Base-by-base conservation (phyloP, 2,797 vertebrate species). In the Holocentrus rufus region DNA sequence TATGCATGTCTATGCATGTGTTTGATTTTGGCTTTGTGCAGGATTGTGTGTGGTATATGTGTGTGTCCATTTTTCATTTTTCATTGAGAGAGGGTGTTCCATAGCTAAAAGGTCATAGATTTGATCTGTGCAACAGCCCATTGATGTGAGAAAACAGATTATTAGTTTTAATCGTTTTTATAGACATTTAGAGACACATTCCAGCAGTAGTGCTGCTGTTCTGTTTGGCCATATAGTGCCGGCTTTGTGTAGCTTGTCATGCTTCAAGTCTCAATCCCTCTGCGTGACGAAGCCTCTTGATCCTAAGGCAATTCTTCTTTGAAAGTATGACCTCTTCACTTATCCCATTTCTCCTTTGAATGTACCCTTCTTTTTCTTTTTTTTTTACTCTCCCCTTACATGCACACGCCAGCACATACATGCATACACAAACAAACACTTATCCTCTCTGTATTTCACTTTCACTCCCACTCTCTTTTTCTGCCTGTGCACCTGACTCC, bases 321-420 rank as follows among this genome's bases (percentile, higher is more conserved):
- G 17, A 39, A 56, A 30, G 36, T 30, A 14, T 46, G 65, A 67
- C 23, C 54, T 46, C 34, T 46, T 10, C 25, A 46, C n/a, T 59
- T 27, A 36, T 42, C 39, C 20, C 71, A 30, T 31, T 11, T 18
- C 25, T 49, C 61, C 44, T 17, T 55, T 68, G 23, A 34, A 46
- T 74, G 61, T 15, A 3, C 36, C 68, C 31, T 65, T 63, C 54
- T 70, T 17, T 65, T 57, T 74, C n/a, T 76, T 42, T 7, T 63
- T n/a, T 36, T 73, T 36, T 50, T 7, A 0, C 52, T 56, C 53
- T 50, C 27, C 55, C 65, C 22, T 47, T 14, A 36, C 46, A 59
- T 2, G 13, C 13, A 27, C 55, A 8, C 14, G 36, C 31, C 71
- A 57, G 20, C 49, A 36, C 50, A 25, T 10, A 4, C 57, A 18